Evolutionary conservation across 2,888 invertebrate genomes (phyloP).

Genomic region (Vannuccia rotundouncinata): DNA sequence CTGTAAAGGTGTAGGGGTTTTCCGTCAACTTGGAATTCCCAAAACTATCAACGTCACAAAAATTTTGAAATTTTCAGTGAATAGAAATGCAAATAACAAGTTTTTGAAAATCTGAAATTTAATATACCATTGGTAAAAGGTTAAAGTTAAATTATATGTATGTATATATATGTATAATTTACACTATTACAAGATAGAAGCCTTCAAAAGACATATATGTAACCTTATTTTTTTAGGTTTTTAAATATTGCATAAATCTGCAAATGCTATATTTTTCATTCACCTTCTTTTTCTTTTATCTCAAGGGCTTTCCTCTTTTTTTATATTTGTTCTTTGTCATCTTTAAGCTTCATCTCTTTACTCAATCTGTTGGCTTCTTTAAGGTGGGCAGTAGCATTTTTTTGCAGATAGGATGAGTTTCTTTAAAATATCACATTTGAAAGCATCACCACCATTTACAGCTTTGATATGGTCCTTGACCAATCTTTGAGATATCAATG

Average conservation of each 20-base stretch:
- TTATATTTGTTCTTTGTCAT: neutral
- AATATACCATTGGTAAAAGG: neutral
- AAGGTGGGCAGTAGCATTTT: neutral
- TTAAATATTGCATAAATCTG: neutral
- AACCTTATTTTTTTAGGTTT: neutral
- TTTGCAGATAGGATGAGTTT: neutral
- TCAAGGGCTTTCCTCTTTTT: neutral
- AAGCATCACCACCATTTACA: neutral
- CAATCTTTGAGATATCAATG: conserved; percentile 3
- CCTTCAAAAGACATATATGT: neutral
- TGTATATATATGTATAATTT: neutral
- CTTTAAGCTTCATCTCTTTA: neutral
- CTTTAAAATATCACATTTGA: conserved; percentile 6
- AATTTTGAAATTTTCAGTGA: no score
- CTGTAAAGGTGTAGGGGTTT: no score
- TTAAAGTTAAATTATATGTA: neutral
- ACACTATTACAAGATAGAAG: neutral
- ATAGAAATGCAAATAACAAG: no score
- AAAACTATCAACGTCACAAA: no score
- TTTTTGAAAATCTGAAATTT: no score
- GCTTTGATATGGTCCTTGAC: conserved; percentile 7
- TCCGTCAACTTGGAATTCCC: no score
- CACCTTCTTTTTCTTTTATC: neutral
- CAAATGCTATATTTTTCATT: neutral
- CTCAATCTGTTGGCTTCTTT: conserved; percentile 19